Evolutionary conservation across 2,797 vertebrate genomes (phyloP).

Genomic region (Orientallactaga sibirica): DNA sequence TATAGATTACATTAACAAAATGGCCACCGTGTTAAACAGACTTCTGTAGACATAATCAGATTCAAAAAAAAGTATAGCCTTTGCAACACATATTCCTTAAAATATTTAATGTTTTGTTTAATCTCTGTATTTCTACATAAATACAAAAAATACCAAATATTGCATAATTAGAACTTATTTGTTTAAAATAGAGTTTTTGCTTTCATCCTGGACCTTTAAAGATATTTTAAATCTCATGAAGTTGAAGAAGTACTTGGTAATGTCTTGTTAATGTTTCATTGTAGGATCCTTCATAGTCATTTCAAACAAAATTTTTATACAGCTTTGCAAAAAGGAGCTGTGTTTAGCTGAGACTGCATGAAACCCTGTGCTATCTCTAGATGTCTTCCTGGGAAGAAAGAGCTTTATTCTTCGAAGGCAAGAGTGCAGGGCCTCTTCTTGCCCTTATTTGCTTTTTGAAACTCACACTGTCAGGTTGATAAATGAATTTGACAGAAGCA

Average conservation of each 20-base stretch:
- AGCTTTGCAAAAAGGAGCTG: conserved; percentile 31
- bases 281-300: neutral
- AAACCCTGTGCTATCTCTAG: conserved; percentile 67
- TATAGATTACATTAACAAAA: conserved; percentile 37
- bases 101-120: neutral
- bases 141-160: neutral
- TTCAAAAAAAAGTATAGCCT: conserved; percentile 26
- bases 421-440: conserved; percentile 78
- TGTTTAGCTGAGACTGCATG: conserved; percentile 67
- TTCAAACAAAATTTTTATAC: conserved; percentile 16
- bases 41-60: neutral
- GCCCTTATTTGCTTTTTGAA: conserved; percentile 84
- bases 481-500: conserved; percentile 86
- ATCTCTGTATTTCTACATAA: conserved; percentile 22
- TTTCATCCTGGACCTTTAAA: neutral
- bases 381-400: conserved; percentile 64
- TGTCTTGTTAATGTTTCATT: neutral
- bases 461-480: conserved; percentile 81
- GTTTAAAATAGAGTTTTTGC: neutral
- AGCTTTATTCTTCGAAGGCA: conserved; percentile 61
- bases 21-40: conserved; percentile 29
- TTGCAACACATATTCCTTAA: conserved; percentile 12
- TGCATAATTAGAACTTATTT: neutral
- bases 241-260: neutral
- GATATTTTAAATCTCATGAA: conserved; percentile 48